Percentiles rank a stretch among this genome's conserved stretches.
Evolutionary conservation across 2,888 invertebrate genomes (phyloP).

Genomic region (Lycocerus yunnanus): DNA sequence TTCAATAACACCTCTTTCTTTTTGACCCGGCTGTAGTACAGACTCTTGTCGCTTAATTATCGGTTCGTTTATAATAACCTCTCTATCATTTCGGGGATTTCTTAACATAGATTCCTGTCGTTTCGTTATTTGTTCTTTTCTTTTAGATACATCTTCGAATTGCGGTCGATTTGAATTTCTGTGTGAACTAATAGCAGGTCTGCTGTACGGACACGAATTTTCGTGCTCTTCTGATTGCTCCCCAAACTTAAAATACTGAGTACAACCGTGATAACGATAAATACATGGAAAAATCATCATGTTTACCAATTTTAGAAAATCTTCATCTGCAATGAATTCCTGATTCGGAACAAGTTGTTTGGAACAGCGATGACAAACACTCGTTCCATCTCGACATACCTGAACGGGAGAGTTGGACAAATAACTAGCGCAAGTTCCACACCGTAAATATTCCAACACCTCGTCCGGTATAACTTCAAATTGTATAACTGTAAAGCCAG

Average conservation of each 20-base stretch:
- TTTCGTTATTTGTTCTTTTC: neutral
- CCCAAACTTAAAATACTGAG: constrained; percentile 42
- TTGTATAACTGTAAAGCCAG: constrained; percentile 39
- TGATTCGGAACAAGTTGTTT: constrained; percentile 41
- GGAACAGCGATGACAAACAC: constrained; percentile 49
- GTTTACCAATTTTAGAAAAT: constrained; percentile 45
- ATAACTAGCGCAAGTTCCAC: constrained; percentile 47
- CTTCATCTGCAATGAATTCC: constrained; percentile 41
- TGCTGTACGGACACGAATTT: constrained; percentile 43
- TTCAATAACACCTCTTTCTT: constrained; percentile 46
- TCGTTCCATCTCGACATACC: constrained; percentile 44
- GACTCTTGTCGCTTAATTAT: neutral
- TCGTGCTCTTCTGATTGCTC: constrained; percentile 45
- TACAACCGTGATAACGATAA: constrained; percentile 42
- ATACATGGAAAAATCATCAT: constrained; percentile 49
- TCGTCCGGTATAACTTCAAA: constrained; percentile 43
- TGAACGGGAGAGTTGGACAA: constrained; percentile 47
- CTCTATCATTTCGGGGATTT: neutral
- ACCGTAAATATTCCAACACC: constrained; percentile 44
- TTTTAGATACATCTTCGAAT: neutral
- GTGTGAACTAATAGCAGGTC: neutral
- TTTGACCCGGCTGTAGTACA: constrained; percentile 12
- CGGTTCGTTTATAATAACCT: neutral
- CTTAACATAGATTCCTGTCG: neutral
- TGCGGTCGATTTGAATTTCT: neutral